These are phyloP conservation scores for Tapirus indicus DNA, from an alignment of 2,797 vertebrate species.

Conservation along the genomic window DNA sequence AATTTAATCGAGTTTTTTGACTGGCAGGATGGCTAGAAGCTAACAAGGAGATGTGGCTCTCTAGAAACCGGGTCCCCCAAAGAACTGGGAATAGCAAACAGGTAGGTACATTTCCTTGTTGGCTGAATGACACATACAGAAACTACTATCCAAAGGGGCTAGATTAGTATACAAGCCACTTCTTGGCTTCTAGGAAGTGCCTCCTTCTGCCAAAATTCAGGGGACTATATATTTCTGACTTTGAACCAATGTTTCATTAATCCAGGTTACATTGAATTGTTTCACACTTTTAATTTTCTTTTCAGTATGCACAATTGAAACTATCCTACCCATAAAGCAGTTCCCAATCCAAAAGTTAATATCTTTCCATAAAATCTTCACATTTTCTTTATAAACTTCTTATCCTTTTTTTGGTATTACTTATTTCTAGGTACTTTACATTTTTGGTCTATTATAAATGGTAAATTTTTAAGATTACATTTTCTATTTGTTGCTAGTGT, in stretches of 20 bases:
- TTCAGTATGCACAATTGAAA: not conserved
- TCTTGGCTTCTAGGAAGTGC: not conserved
- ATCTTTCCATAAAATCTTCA: not conserved
- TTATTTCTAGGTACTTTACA: not conserved
- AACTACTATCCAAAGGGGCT: not conserved
- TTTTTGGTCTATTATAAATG: not conserved
- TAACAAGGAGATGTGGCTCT: not conserved
- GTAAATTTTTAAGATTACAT: not conserved
- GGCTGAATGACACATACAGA: not conserved
- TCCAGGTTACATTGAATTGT: not conserved
- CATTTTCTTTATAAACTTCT: not conserved
- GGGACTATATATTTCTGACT: not conserved
- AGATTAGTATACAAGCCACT: not conserved
- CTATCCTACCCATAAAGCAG: not conserved
- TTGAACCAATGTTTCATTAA: not conserved
- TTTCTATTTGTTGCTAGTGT: not conserved
- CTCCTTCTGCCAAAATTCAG: not conserved
- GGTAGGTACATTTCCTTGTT: not conserved
- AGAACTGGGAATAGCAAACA: not conserved
- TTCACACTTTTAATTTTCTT: not conserved
- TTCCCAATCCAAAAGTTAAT: not conserved
- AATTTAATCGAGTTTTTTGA: not conserved
- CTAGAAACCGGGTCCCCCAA: not conserved
- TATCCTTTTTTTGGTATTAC: not conserved
- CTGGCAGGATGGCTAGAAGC: not conserved